Conservation (phyloP, 2,797 vertebrate genomes). For the Crossoptilon crossoptilon region DNA sequence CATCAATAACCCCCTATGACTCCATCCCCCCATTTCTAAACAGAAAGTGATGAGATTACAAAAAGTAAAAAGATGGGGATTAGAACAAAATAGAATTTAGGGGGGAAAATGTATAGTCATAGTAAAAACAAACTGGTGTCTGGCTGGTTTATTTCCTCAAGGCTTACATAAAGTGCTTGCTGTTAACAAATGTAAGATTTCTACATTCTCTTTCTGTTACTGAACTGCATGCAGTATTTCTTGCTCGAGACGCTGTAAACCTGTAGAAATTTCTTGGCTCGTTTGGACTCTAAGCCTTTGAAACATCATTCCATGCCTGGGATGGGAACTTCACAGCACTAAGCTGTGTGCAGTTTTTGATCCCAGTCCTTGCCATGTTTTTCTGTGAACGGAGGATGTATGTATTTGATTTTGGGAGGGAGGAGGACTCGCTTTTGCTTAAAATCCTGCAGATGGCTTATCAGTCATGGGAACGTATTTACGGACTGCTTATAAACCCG, state of each 20-base stretch:
- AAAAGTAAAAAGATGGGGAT: not conserved
- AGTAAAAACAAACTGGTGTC: not conserved
- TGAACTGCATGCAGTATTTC: not conserved
- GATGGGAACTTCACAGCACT: not conserved
- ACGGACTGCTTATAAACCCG: not conserved
- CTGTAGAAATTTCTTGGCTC: not conserved
- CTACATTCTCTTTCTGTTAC: not conserved
- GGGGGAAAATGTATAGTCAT: not conserved
- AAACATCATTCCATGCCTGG: not conserved
- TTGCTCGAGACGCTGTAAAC: not conserved
- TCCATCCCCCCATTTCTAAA: not conserved
- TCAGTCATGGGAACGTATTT: not conserved
- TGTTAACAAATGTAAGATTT: not conserved
- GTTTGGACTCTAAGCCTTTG: not conserved
- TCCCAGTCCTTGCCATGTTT: accelerated
- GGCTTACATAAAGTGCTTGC: not conserved
- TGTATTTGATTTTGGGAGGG: not conserved
- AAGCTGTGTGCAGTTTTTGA: not conserved
- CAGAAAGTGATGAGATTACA: not conserved
- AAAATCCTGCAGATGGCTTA: not conserved
- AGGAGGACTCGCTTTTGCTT: not conserved
- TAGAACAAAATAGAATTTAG: not conserved
- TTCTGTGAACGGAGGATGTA: not conserved
- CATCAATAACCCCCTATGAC: not conserved
- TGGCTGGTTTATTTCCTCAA: not conserved